A percentile compares a stretch with the other conserved stretches of the same genome.
These are phyloP conservation scores for Meghimatium bilineatum DNA, from an alignment of 2,888 invertebrate species.

Conservation along the genomic window DNA sequence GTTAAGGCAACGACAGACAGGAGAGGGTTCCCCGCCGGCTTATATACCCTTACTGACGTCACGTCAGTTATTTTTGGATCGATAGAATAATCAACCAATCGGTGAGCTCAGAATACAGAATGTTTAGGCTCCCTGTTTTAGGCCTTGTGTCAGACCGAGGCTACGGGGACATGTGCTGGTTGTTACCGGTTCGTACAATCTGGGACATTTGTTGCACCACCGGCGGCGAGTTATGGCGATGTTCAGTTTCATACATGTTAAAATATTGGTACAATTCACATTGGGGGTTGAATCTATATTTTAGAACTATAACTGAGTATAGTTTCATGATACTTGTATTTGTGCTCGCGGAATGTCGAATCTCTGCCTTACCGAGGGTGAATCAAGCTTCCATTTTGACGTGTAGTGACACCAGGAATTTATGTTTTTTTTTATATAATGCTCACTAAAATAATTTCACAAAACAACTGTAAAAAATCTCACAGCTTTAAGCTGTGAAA, in stretches of 20 bases:
- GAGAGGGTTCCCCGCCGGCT: constrained; percentile 62
- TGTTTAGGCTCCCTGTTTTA: constrained; percentile 55
- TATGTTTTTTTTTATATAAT: too few species aligned
- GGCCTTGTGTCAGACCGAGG: constrained; percentile 28
- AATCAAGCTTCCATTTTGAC: too few species aligned
- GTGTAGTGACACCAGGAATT: too few species aligned
- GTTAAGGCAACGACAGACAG: constrained; percentile 72
- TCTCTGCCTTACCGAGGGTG: neutral
- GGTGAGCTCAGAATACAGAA: constrained; percentile 53
- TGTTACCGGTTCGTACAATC: constrained; percentile 29
- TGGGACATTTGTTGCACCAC: neutral
- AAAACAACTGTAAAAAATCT: too few species aligned
- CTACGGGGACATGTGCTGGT: constrained; percentile 19
- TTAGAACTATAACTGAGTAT: neutral
- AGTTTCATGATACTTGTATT: too few species aligned
- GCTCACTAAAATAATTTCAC: too few species aligned
- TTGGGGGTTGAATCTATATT: neutral
- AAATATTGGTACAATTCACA: neutral
- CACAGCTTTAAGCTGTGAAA: too few species aligned
- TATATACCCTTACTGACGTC: constrained; percentile 67
- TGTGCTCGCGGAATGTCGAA: too few species aligned
- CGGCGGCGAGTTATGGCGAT: neutral
- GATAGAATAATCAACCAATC: constrained; percentile 56
- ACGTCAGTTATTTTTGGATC: constrained; percentile 51
- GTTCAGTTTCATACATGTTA: neutral